Evolutionary conservation across 92 coral and sea anemone genomes (phyloP).

Genomic region (Epizoanthus scotinus): DNA sequence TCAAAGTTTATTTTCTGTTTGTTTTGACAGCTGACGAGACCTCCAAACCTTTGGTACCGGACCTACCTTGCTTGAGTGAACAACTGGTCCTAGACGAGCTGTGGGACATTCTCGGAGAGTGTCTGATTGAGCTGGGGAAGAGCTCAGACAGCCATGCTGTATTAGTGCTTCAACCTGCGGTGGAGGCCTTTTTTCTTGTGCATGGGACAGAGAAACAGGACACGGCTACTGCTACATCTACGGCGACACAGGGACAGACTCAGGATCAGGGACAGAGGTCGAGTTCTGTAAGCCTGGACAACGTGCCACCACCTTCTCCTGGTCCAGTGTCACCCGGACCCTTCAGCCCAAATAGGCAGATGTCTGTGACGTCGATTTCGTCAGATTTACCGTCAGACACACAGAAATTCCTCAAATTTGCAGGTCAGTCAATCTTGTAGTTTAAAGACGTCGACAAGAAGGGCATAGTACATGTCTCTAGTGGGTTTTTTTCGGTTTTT

Average conservation of each 20-base stretch:
- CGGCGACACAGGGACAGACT: constrained; percentile 56
- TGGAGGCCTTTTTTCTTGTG: constrained; percentile 96
- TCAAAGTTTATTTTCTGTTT: not conserved
- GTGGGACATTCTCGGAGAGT: constrained; percentile 95
- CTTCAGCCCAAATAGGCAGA: constrained; percentile 85
- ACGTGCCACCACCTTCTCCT: constrained; percentile 82
- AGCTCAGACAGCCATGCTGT: constrained; percentile 99
- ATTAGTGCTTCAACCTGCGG: constrained; percentile 95
- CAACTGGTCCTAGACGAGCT: constrained; percentile 87
- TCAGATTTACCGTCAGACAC: constrained; percentile 96
- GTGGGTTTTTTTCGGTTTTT: no score
- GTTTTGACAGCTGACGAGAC: constrained; percentile 10
- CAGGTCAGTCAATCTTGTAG: constrained; percentile 86
- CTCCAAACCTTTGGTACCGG: constrained; percentile 53
- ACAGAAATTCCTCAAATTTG: constrained; percentile 91
- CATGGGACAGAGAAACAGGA: constrained; percentile 94
- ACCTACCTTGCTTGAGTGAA: constrained; percentile 79
- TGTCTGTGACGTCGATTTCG: constrained; percentile 82
- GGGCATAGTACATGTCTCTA: no score
- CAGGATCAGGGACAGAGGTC: constrained; percentile 55
- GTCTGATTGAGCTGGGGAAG: constrained; percentile 88
- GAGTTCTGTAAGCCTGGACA: constrained; percentile 65
- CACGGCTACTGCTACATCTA: constrained; percentile 41
- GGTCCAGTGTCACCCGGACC: constrained; percentile 95
- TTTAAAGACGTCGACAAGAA: no score